A percentile compares a stretch with the other conserved stretches of the same genome.
These are phyloP conservation scores for Myotis planiceps DNA, from an alignment of 2,797 vertebrate species.

Conservation along the genomic window DNA sequence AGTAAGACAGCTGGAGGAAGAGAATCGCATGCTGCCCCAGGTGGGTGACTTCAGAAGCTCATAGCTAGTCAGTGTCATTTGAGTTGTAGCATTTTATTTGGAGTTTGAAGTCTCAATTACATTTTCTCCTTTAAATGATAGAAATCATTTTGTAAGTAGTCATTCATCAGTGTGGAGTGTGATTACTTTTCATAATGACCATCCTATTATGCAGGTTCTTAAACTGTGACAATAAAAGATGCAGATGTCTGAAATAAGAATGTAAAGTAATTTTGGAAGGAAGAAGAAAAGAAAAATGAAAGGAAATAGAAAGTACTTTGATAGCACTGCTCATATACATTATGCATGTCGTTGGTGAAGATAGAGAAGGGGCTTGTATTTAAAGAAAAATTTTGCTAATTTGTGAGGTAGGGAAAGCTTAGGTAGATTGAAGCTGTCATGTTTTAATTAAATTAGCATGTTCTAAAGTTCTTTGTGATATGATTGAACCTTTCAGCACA, in stretches of 20 bases:
- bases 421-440: background rate
- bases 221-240: background rate
- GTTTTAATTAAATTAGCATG: slow-evolving; percentile 60
- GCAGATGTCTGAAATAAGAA: slow-evolving; percentile 13
- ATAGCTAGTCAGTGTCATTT: slow-evolving; percentile 80
- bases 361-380: background rate
- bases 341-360: background rate
- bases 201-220: slow-evolving; percentile 29
- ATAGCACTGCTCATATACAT: background rate
- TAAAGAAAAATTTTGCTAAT: slow-evolving; percentile 8
- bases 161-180: slow-evolving; percentile 65
- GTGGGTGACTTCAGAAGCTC: slow-evolving; percentile 87
- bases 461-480: slow-evolving; percentile 42
- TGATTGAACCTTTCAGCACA: background rate
- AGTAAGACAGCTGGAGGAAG: slow-evolving; percentile 92
- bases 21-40: slow-evolving; percentile 91
- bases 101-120: slow-evolving; percentile 61
- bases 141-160: slow-evolving; percentile 64
- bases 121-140: slow-evolving; percentile 48
- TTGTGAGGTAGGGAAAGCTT: background rate
- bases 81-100: slow-evolving; percentile 60
- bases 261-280: background rate
- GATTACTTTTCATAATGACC: slow-evolving; percentile 51
- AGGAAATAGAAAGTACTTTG: background rate
- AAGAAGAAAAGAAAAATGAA: background rate